Evolutionary conservation across 2,888 invertebrate genomes (phyloP).

Genomic region (Papilio elwesi): DNA sequence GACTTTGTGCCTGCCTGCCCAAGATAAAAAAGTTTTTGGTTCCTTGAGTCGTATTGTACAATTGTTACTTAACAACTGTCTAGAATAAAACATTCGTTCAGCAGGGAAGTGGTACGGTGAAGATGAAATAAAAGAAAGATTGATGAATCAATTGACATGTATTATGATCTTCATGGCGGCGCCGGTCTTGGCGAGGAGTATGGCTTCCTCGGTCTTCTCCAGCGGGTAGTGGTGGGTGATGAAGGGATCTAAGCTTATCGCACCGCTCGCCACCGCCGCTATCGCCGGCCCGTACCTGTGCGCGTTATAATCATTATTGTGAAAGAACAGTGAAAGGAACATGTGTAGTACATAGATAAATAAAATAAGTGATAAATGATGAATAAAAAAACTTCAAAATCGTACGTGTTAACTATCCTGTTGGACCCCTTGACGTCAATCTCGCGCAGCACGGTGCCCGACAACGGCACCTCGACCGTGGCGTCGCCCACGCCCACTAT

Average conservation of each 20-base stretch:
- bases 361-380: too few relatives aligned
- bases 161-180: slow-evolving; percentile 94
- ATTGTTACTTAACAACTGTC: too few relatives aligned
- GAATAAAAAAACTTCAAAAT: slow-evolving; percentile 6
- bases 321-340: too few relatives aligned
- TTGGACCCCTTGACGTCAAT: slow-evolving; percentile 96
- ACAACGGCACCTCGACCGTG: slow-evolving; percentile 89
- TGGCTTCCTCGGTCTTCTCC: slow-evolving; percentile 89
- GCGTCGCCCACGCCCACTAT: slow-evolving; percentile 93
- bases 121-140: not conserved
- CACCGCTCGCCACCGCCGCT: slow-evolving; percentile 89
- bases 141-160: slow-evolving; percentile 70
- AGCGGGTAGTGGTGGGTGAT: slow-evolving; percentile 92
- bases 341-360: too few relatives aligned
- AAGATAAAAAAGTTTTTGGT: too few relatives aligned
- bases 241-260: slow-evolving; percentile 89
- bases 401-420: slow-evolving; percentile 93
- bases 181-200: slow-evolving; percentile 90
- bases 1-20: too few relatives aligned
- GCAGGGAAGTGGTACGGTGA: too few relatives aligned
- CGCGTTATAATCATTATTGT: slow-evolving; percentile 35
- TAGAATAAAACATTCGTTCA: too few relatives aligned
- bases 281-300: slow-evolving; percentile 90
- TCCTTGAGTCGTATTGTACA: too few relatives aligned
- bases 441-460: slow-evolving; percentile 91